Evolutionary conservation across 2,888 invertebrate genomes (phyloP), one percentile per base, ranked within the genome.

Genomic region (Microplitis manilae): DNA sequence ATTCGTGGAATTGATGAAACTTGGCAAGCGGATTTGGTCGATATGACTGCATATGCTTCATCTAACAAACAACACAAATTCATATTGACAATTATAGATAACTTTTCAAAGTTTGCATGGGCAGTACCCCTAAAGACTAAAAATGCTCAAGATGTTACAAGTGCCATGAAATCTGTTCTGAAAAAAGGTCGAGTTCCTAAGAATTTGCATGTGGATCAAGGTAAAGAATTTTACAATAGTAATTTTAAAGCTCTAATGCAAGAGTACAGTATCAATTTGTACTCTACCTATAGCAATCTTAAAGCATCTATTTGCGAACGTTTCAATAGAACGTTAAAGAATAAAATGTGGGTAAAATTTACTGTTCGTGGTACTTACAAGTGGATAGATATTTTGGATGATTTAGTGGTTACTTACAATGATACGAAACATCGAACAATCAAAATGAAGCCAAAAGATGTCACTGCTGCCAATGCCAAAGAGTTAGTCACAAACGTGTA

Each of bases 1-100:
- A 82, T 87, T 60, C 87, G 86, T 80, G 88, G 86, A 65, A 81
- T 90, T 8, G 86, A 90, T 83, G 89, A 90, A 79, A 83, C 89
- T 17, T 90, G 88, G 90, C 90, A 90, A 78, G 87, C 87, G 9
- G 90, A 91, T 85, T 83, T 90, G 5, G 88, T 87, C 13, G 86
- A 87, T 78, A 86, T 89, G 86, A 77, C 77, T 41, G 75, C 79
- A 39, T 87, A 85, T 85, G 70, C 86, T 9, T 77, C 76, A 61
- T 78, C 84, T 20, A 90, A 90, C 60, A 86, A 84, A n/a, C 84
- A 84, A 5, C 85, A 81, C 77, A 85, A 85, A 76, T 89, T 85
- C 76, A 79, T 90, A 61, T 9, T 90, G 75, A 85, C 86, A 8
- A 83, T 88, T 17, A 65, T 65, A 1, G 30, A 65, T 20, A 65